phyloP scores from a whole-genome alignment of 2,797 vertebrate species.

The Buceros bicornis region DNA sequence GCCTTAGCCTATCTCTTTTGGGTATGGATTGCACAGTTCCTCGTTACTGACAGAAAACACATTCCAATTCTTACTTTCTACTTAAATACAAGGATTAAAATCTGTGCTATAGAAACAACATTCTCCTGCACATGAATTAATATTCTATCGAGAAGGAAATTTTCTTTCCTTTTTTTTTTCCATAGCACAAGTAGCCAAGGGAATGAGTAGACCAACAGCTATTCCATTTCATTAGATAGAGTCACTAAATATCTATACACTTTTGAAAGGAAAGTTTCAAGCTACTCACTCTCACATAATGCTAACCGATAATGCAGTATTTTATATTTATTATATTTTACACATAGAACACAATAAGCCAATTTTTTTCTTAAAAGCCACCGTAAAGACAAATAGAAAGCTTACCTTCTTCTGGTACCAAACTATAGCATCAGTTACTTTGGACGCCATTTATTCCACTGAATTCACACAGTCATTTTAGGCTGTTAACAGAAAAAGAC shows the following conservation, averaged over 20 bases:
- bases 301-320: neutral
- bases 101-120: neutral
- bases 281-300: neutral
- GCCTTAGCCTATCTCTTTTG: neutral
- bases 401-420: constrained; percentile 99
- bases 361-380: neutral
- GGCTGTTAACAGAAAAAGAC: constrained; percentile 83
- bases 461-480: constrained; percentile 91
- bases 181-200: neutral
- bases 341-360: neutral
- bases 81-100: neutral
- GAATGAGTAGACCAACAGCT: neutral
- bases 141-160: neutral
- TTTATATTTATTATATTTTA: neutral
- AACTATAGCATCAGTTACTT: constrained; percentile 99
- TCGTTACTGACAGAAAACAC: neutral
- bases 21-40: neutral
- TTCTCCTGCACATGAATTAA: neutral
- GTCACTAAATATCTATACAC: neutral
- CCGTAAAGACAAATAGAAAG: constrained; percentile 37
- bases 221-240: neutral
- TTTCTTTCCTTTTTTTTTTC: neutral
- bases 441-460: constrained; percentile 98
- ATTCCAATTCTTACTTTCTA: neutral
- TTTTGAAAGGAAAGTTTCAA: neutral